Percentiles rank a stretch among this genome's conserved stretches.
Evolutionary conservation across 2,888 invertebrate species (phyloP).

Genomic region (Pycnomerus fuliginosus): DNA sequence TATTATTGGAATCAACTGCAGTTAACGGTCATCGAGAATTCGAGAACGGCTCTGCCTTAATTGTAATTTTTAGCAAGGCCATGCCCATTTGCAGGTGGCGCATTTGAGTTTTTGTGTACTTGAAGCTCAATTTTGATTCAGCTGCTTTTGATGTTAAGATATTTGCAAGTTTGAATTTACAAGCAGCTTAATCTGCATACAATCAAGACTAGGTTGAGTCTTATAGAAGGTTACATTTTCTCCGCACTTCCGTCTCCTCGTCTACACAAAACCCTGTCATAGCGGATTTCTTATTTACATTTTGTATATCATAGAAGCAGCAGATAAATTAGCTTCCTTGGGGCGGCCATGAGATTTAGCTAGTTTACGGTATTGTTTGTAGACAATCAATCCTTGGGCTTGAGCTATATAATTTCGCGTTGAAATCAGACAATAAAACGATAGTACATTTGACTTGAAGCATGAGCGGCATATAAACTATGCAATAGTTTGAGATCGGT

Average conservation of each 20-base stretch:
- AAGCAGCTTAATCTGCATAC: constrained; percentile 39
- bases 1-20: constrained; percentile 29
- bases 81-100: background rate
- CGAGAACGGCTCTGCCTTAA: too few relatives aligned
- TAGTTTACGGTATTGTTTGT: too few relatives aligned
- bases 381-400: too few relatives aligned
- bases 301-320: constrained; percentile 3
- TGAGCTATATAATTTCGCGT: too few relatives aligned
- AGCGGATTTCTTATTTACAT: constrained; percentile 8
- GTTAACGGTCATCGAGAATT: constrained; percentile 18
- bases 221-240: constrained; percentile 9
- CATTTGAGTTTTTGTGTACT: too few relatives aligned
- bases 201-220: constrained; percentile 31
- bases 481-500: too few relatives aligned
- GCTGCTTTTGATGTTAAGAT: constrained; percentile 42
- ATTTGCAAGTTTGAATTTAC: constrained; percentile 42
- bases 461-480: too few relatives aligned
- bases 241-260: constrained; percentile 9
- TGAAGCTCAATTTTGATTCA: constrained; percentile 23
- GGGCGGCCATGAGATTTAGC: too few relatives aligned
- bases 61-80: background rate
- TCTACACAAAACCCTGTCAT: constrained; percentile 3
- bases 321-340: too few relatives aligned
- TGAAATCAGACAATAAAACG: too few relatives aligned
- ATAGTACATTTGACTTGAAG: too few relatives aligned